Evolutionary conservation across 2,113 vertebrate genomes (phyloP).

Genomic region (Channa argus): DNA sequence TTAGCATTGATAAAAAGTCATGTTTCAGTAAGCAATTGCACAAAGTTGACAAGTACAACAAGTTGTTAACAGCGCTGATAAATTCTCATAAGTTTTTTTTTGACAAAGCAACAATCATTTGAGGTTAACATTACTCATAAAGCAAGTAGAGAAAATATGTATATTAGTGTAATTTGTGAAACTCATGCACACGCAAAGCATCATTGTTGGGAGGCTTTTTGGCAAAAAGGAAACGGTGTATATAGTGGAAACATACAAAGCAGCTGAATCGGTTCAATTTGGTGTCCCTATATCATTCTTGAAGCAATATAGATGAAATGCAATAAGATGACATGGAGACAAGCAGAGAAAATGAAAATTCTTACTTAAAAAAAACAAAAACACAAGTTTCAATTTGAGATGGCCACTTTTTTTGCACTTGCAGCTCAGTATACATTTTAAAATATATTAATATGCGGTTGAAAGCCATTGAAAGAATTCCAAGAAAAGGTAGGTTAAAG

Average conservation of each 20-base stretch:
- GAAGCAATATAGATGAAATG: not conserved
- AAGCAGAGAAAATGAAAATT: constrained; percentile 8
- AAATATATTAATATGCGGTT: not conserved
- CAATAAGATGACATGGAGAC: not conserved
- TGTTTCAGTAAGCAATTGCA: constrained; percentile 56
- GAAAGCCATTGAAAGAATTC: no score
- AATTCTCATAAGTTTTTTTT: constrained; percentile 12
- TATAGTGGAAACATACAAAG: constrained; percentile 17
- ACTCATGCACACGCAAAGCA: constrained; percentile 24
- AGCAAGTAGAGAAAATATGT: not conserved
- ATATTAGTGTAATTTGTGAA: not conserved
- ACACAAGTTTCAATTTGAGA: not conserved
- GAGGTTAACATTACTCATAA: not conserved
- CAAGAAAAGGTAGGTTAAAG: no score
- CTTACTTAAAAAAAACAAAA: constrained; percentile 14
- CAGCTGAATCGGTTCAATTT: constrained; percentile 21
- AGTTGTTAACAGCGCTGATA: not conserved
- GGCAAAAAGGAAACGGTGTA: constrained; percentile 1
- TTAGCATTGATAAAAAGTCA: constrained; percentile 12
- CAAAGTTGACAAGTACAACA: constrained; percentile 13
- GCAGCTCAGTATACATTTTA: constrained; percentile 4
- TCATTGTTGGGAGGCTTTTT: not conserved
- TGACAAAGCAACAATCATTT: constrained; percentile 11
- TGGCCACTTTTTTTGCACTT: not conserved
- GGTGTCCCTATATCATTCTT: constrained; percentile 28